A percentile compares a stretch with the other conserved stretches of the same genome.
Conservation (phyloP, 2,888 invertebrate species). For the Mesorhabditis spiculigera region DNA sequence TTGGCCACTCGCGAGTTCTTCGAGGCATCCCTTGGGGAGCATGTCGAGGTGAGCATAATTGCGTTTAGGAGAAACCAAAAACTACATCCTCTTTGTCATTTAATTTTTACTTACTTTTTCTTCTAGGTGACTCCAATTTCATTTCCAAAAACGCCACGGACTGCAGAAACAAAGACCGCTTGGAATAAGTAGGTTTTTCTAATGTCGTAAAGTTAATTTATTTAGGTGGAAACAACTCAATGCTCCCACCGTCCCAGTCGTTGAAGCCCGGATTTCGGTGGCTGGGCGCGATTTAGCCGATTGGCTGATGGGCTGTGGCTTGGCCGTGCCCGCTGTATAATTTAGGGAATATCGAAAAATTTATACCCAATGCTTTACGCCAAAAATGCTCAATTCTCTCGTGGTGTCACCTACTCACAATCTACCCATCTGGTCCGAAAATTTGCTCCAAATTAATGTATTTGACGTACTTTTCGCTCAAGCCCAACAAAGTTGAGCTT, state of each 20-base stretch:
- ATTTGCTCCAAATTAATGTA: too few species aligned
- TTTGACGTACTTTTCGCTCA: too few species aligned
- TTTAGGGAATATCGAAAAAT: too few species aligned
- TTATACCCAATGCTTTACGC: too few species aligned
- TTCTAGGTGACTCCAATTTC: constrained; percentile 3
- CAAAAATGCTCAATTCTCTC: too few species aligned
- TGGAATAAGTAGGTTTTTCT: neutral
- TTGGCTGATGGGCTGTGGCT: constrained; percentile 39
- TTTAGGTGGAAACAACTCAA: constrained; percentile 37
- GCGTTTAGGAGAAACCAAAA: constrained; percentile 2
- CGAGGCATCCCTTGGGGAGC: constrained; percentile 31
- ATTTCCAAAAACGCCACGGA: neutral
- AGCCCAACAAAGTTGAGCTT: too few species aligned
- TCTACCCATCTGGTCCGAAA: too few species aligned
- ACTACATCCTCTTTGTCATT: too few species aligned
- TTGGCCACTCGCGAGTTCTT: constrained; percentile 40
- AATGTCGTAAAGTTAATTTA: neutral
- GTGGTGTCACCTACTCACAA: too few species aligned
- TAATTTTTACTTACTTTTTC: too few species aligned
- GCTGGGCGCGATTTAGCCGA: constrained; percentile 40
- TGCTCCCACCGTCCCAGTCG: constrained; percentile 35
- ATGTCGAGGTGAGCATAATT: constrained; percentile 26
- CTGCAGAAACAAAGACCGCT: neutral
- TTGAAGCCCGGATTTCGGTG: constrained; percentile 37
- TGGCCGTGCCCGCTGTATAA: constrained; percentile 18